Conservation (phyloP, 1,140 invertebrate species). For the Pseudomyrmex concolor region DNA sequence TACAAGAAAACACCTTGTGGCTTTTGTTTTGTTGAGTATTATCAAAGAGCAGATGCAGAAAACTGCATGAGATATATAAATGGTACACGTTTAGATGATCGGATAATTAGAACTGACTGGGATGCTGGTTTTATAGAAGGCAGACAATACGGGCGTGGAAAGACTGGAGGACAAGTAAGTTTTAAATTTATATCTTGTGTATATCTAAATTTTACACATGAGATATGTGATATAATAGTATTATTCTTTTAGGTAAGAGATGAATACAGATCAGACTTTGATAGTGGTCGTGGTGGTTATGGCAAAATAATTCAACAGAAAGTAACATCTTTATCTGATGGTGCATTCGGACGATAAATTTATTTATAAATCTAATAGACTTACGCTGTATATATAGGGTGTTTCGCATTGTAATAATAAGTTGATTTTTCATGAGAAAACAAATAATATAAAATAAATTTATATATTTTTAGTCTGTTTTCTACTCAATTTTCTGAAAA, state of each 20-base stretch:
- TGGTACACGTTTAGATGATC: constrained; percentile 98
- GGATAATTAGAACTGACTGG: constrained; percentile 99
- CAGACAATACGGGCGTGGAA: constrained; percentile 98
- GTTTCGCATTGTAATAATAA: too few relatives aligned
- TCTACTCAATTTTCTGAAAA: too few relatives aligned
- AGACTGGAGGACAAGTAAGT: constrained; percentile 97
- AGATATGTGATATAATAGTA: not conserved
- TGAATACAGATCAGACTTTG: constrained; percentile 99
- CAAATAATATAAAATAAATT: too few relatives aligned
- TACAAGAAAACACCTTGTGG: constrained; percentile 99
- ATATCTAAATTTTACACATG: not conserved
- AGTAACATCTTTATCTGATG: constrained; percentile 83
- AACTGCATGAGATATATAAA: constrained; percentile 98
- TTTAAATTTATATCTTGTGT: constrained; percentile 60
- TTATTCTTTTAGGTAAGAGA: constrained; percentile 92
- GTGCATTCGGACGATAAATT: constrained; percentile 70
- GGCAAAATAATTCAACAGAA: constrained; percentile 97
- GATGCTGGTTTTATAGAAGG: constrained; percentile 99
- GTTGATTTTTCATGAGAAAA: too few relatives aligned
- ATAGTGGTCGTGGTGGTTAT: constrained; percentile 98
- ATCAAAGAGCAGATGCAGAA: constrained; percentile 94
- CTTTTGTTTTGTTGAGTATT: constrained; percentile 99
- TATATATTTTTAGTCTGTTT: too few relatives aligned
- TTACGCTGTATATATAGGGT: too few relatives aligned
- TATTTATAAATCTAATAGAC: constrained; percentile 8